These are phyloP conservation scores for Micromys minutus DNA, from an alignment of 2,113 vertebrate genomes.

Conservation along the genomic window DNA sequence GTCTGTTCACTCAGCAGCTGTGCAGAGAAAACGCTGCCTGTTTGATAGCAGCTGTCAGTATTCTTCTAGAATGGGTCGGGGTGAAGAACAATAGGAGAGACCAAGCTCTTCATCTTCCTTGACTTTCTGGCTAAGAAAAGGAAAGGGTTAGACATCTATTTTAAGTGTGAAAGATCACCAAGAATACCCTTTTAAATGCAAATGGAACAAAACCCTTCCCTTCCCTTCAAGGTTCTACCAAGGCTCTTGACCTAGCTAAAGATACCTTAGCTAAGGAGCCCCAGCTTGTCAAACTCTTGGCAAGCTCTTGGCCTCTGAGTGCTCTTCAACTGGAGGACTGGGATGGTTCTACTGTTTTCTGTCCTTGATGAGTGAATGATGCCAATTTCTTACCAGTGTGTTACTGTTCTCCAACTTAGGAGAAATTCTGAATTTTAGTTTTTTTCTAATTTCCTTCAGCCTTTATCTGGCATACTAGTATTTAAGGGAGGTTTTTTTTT, in stretches of 20 bases:
- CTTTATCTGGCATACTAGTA: not conserved
- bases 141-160: conserved; percentile 87
- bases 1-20: conserved; percentile 87
- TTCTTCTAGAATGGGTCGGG: conserved; percentile 91
- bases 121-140: conserved; percentile 87
- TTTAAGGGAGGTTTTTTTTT: conserved; percentile 26
- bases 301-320: not conserved
- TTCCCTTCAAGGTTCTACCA: conserved; percentile 73
- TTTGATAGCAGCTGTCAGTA: conserved; percentile 97
- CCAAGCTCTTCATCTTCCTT: conserved; percentile 83
- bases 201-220: conserved; percentile 76
- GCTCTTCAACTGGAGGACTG: not conserved
- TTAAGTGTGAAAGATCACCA: conserved; percentile 84
- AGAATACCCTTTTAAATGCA: conserved; percentile 83
- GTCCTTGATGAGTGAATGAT: not conserved
- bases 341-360: not conserved
- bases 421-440: not conserved
- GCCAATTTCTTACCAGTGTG: not conserved
- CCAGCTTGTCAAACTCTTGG: conserved; percentile 39
- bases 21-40: conserved; percentile 81
- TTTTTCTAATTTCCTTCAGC: not conserved
- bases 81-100: conserved; percentile 86
- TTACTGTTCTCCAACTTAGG: not conserved
- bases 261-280: conserved; percentile 61
- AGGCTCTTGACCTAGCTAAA: not conserved